A percentile compares a stretch with the other conserved stretches of the same genome.
These are phyloP conservation scores for Uria lomvia DNA, from an alignment of 2,113 vertebrate species.

Conservation along the genomic window DNA sequence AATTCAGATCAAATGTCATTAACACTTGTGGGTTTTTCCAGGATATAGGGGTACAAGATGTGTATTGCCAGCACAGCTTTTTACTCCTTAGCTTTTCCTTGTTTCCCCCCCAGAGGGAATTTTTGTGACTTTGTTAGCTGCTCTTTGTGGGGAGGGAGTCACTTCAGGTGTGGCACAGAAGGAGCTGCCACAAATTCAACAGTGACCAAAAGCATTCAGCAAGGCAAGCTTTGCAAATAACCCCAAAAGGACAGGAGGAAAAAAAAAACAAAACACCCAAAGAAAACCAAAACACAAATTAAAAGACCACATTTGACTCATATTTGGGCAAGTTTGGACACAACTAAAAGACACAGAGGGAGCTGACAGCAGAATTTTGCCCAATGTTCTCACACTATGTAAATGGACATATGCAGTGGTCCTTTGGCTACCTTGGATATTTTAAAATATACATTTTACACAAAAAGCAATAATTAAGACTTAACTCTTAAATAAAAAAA, in stretches of 20 bases:
- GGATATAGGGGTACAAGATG: not conserved
- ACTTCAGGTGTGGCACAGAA: not conserved
- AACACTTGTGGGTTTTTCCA: not conserved
- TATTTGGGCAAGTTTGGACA: not conserved
- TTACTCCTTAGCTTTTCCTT: not conserved
- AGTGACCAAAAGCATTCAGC: not conserved
- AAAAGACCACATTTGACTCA: not conserved
- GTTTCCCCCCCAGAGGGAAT: rapidly evolving
- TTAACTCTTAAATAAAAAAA: not conserved
- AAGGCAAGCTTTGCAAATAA: not conserved
- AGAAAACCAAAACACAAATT: not conserved
- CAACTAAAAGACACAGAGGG: not conserved
- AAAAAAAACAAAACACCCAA: not conserved
- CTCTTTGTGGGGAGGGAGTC: not conserved
- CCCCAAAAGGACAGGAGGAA: not conserved
- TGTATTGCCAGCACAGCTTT: not conserved
- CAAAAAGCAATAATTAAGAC: not conserved
- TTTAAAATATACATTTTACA: not conserved
- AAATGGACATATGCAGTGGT: not conserved
- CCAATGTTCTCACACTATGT: not conserved
- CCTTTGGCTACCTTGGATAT: not conserved
- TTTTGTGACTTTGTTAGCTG: not conserved
- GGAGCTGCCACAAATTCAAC: not conserved
- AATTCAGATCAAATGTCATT: not conserved
- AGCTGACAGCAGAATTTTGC: not conserved